These are phyloP conservation scores for Aplysia californica DNA, from an alignment of 1,140 invertebrate genomes.

Conservation along the genomic window DNA sequence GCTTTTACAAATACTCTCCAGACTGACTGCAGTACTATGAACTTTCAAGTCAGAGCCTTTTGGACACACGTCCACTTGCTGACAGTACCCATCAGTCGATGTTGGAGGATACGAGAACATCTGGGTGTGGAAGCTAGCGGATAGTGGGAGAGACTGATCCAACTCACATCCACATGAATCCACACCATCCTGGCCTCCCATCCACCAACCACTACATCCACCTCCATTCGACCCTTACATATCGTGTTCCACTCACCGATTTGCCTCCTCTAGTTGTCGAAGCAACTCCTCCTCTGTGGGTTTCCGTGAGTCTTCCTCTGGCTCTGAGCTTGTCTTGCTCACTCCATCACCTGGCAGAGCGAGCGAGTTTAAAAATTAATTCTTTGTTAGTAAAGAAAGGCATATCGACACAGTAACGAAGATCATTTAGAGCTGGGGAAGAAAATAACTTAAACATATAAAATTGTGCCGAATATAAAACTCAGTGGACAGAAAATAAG, in stretches of 20 bases:
- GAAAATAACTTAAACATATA: too few relatives aligned
- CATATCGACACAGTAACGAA: too few relatives aligned
- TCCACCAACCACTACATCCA: neutral
- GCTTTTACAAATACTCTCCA: too few relatives aligned
- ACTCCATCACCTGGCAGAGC: too few relatives aligned
- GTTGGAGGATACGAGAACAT: constrained; percentile 18
- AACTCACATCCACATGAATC: neutral
- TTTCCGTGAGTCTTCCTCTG: neutral
- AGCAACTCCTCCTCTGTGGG: neutral
- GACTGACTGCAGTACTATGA: too few relatives aligned
- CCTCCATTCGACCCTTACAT: neutral
- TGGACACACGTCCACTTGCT: too few relatives aligned
- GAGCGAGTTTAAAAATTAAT: too few relatives aligned
- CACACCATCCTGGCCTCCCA: neutral
- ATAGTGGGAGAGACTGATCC: neutral
- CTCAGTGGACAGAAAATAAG: too few relatives aligned
- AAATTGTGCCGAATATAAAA: too few relatives aligned
- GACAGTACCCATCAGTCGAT: neutral
- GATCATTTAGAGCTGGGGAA: too few relatives aligned
- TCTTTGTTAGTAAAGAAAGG: too few relatives aligned
- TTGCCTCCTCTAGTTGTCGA: neutral
- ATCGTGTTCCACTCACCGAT: neutral
- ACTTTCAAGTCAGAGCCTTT: too few relatives aligned
- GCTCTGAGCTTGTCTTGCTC: neutral
- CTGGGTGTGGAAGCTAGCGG: neutral